These are phyloP conservation scores for Xiphophorus couchianus DNA, from an alignment of 2,113 vertebrate species.

Conservation along the genomic window DNA sequence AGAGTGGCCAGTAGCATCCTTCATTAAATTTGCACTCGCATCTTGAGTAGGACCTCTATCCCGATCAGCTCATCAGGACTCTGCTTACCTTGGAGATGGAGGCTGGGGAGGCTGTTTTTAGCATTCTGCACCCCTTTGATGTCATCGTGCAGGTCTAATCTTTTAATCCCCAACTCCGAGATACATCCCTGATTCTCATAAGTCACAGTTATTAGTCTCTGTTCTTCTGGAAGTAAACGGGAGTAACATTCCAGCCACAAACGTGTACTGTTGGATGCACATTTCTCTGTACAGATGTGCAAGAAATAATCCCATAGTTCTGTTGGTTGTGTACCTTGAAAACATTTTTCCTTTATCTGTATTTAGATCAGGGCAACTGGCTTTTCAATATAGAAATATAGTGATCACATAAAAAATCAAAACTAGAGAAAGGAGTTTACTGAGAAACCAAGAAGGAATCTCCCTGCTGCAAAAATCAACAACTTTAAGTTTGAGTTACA, in stretches of 20 bases:
- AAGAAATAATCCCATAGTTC: background rate
- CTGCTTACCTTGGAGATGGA: background rate
- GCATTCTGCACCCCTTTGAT: background rate
- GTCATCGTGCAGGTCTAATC: constrained; percentile 26
- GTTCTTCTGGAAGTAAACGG: constrained; percentile 13
- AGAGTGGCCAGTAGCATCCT: constrained; percentile 35
- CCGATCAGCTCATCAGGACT: constrained; percentile 5
- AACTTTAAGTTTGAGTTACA: background rate
- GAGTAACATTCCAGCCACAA: constrained; percentile 22
- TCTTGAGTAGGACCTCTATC: background rate
- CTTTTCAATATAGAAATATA: background rate
- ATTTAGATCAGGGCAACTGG: background rate
- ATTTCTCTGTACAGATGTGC: constrained; percentile 1
- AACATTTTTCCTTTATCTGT: background rate
- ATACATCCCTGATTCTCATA: constrained; percentile 8
- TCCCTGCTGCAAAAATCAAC: background rate
- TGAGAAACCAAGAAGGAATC: background rate
- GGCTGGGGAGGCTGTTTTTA: constrained; percentile 6
- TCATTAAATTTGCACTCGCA: constrained; percentile 32
- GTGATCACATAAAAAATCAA: background rate
- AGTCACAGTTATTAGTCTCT: constrained; percentile 46
- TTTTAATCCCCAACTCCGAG: constrained; percentile 27
- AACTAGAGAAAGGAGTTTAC: background rate
- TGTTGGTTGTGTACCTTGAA: too few species aligned
- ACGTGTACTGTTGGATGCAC: constrained; percentile 8